Percentiles rank a stretch among this genome's conserved stretches.
Conservation (phyloP, 1,140 invertebrate genomes). For the Panulirus ornatus region DNA sequence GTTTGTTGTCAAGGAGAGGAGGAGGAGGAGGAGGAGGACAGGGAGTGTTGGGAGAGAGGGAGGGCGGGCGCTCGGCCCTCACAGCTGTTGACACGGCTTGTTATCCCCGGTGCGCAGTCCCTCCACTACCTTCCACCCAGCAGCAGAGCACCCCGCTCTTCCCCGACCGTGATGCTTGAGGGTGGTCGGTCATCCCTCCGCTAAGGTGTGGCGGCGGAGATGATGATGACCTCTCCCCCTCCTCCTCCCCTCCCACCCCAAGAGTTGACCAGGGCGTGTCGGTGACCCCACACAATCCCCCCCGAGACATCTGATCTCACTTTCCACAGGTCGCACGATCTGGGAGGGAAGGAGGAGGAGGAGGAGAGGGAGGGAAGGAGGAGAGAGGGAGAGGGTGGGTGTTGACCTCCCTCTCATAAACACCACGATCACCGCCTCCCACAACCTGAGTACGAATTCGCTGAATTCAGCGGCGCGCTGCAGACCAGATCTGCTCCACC, state of each 20-base stretch:
- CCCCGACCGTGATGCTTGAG: too few species aligned
- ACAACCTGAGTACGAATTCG: too few species aligned
- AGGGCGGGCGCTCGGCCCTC: not conserved
- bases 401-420: not conserved
- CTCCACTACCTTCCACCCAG: too few species aligned
- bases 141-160: too few species aligned
- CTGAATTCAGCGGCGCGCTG: too few species aligned
- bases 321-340: not conserved
- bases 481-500: too few species aligned
- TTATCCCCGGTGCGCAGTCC: too few species aligned
- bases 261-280: not conserved
- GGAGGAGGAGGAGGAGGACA: not conserved
- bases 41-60: not conserved
- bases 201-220: too few species aligned
- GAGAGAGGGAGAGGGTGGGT: not conserved
- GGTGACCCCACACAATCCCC: not conserved
- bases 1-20: not conserved
- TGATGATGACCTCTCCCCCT: not conserved
- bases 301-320: not conserved
- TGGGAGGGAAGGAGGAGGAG: not conserved
- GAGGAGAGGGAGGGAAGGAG: not conserved
- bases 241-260: too few species aligned
- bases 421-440: too few species aligned
- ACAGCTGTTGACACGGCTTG: too few species aligned
- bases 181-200: too few species aligned